A percentile compares a stretch with the other conserved stretches of the same genome.
These are phyloP conservation scores for Dendrolimus houi DNA, from an alignment of 2,888 invertebrate genomes.

Conservation along the genomic window DNA sequence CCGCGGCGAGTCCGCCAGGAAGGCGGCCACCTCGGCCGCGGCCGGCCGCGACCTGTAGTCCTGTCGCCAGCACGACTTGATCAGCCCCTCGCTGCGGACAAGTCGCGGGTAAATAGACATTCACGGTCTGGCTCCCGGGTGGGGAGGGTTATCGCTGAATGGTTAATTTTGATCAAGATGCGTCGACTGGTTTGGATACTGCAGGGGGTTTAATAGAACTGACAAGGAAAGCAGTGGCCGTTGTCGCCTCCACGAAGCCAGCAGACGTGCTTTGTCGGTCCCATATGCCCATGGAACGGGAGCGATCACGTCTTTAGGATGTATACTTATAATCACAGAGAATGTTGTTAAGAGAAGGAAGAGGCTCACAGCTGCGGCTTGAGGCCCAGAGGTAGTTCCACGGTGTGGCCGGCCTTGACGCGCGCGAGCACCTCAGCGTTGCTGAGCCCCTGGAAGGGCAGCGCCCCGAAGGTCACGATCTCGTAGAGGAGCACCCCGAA, in stretches of 20 bases:
- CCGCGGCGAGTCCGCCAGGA: conserved; percentile 85
- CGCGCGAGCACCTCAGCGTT: conserved; percentile 90
- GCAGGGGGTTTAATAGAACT: too few species aligned
- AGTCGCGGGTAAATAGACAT: not conserved
- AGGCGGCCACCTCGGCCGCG: conserved; percentile 87
- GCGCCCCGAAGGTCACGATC: conserved; percentile 93
- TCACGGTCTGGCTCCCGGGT: not conserved
- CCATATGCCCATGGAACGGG: too few species aligned
- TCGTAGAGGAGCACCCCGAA: conserved; percentile 92
- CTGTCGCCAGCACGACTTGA: conserved; percentile 87
- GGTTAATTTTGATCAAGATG: too few species aligned
- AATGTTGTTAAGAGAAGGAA: not conserved
- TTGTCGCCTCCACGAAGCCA: too few species aligned
- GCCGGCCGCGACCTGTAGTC: conserved; percentile 83
- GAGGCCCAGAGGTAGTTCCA: conserved; percentile 85
- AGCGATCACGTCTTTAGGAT: not conserved
- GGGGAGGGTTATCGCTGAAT: too few species aligned
- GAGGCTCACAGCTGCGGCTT: conserved; percentile 86
- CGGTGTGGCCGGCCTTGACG: conserved; percentile 85
- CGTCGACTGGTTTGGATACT: conserved; percentile 7
- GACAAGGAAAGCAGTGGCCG: too few species aligned
- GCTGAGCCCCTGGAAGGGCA: conserved; percentile 91
- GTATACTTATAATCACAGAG: not conserved
- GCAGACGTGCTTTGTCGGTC: too few species aligned
- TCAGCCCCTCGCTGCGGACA: conserved; percentile 79